Conservation (phyloP, 2,113 vertebrate species). For the Erythrolamprus reginae region DNA sequence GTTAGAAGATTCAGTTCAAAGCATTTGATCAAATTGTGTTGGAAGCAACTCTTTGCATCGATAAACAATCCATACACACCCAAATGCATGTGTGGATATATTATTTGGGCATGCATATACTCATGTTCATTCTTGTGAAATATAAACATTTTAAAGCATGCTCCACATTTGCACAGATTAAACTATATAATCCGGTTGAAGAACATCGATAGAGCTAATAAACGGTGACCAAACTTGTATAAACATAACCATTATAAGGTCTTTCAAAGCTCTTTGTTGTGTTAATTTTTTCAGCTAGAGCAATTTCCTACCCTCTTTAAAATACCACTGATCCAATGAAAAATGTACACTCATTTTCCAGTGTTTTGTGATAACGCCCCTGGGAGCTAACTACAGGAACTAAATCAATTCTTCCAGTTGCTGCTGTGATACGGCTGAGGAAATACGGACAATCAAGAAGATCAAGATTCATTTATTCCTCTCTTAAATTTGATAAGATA, state of each 20-base stretch:
- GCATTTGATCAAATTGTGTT: not conserved
- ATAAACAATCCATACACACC: not conserved
- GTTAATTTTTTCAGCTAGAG: not conserved
- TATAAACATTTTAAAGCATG: not conserved
- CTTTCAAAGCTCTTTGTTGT: not conserved
- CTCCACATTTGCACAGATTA: not conserved
- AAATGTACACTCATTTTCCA: not conserved
- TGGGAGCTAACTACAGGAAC: not conserved
- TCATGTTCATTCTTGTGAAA: not conserved
- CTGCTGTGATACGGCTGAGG: not conserved
- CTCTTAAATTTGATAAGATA: not conserved
- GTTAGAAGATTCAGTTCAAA: not conserved
- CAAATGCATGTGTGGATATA: not conserved
- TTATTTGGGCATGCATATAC: not conserved
- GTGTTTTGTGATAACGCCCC: not conserved
- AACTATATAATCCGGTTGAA: not conserved
- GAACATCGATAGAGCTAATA: not conserved
- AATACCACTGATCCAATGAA: not conserved
- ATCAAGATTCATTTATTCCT: not conserved
- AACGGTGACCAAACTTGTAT: not conserved
- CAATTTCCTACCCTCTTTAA: not conserved
- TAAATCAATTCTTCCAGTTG: not conserved
- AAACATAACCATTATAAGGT: not conserved
- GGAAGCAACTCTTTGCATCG: not conserved
- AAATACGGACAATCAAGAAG: not conserved